Base-by-base conservation (phyloP, 2,888 invertebrate species). In the Yponomeuta sedellus region DNA sequence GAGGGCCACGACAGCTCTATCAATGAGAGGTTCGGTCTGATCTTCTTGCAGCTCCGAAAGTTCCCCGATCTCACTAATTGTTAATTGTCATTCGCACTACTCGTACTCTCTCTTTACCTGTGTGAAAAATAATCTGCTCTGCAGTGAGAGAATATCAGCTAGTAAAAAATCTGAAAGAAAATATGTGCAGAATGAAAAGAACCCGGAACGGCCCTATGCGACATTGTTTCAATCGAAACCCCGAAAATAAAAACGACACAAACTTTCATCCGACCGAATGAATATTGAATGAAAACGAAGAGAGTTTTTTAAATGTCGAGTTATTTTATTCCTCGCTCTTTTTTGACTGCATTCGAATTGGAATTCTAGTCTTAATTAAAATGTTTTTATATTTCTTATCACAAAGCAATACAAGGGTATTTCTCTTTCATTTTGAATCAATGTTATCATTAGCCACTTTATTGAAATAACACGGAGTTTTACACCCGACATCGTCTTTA, bases 211-310 rank as follows among this genome's bases (percentile, higher is more conserved):
- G 16, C 12, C 16, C 44, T 16, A 12, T 52, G 12, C 16, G 44
- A 20, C 10, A 59, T 59, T 59, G 59, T 59, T 19, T 59, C 25
- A 12, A 59, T n/a, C 59, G 10, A 59, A 59, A 59, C 25, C 22
- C 6, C 59, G 20, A 59, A 59, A 25, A 59, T 59, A 59, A 59
- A 22, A 22, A 25, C 2, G 34, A 34, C 16, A 52, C 5, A 16
- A 12, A 52, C 16, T 52, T 12, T 16, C 16, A 52, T 16, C 44
- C 44, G 44, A 52, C 44, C 1, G 44, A 52, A 6, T 52, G 44
- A 52, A 52, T 52, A 52, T 52, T 52, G 44, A 52, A 52, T 52
- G 44, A 52, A 52, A 52, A 52, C 44, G 44, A 52, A 16, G 44
- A 52, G 44, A 1, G 2, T 59, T 59, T 59, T 59, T 11, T 59